Percentiles rank a stretch among this genome's conserved stretches.
Conservation (phyloP, 2,113 vertebrate genomes). For the Neotragus pygmaeus region DNA sequence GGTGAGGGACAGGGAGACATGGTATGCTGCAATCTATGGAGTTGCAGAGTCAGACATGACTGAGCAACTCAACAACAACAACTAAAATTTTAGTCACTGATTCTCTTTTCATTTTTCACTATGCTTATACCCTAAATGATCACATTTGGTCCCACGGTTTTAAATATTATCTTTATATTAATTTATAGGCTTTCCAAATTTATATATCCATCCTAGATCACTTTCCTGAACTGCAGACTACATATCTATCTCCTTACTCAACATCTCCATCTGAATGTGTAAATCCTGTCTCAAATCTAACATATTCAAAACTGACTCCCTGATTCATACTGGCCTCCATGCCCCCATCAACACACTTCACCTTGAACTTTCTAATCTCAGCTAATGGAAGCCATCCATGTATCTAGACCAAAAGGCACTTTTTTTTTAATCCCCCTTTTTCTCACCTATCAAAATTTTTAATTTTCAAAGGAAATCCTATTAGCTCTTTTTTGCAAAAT, state of each 20-base stretch:
- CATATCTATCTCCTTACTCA: background rate
- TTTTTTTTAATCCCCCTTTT: background rate
- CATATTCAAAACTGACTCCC: background rate
- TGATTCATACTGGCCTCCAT: background rate
- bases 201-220: background rate
- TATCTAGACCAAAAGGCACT: background rate
- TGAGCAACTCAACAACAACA: background rate
- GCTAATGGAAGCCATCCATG: background rate
- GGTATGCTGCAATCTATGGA: background rate
- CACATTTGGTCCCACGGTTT: background rate
- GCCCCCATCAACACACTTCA: rapidly evolving
- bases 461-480: background rate
- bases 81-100: background rate
- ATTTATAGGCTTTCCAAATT: background rate
- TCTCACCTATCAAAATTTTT: background rate
- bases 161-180: background rate
- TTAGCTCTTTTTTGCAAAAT: background rate
- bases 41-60: background rate
- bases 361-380: background rate
- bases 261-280: background rate
- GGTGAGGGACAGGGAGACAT: background rate
- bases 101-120: background rate
- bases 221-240: background rate
- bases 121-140: background rate
- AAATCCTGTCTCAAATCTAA: background rate